phyloP scores from a whole-genome alignment of 2,113 vertebrate species.

The Gulo gulo region DNA sequence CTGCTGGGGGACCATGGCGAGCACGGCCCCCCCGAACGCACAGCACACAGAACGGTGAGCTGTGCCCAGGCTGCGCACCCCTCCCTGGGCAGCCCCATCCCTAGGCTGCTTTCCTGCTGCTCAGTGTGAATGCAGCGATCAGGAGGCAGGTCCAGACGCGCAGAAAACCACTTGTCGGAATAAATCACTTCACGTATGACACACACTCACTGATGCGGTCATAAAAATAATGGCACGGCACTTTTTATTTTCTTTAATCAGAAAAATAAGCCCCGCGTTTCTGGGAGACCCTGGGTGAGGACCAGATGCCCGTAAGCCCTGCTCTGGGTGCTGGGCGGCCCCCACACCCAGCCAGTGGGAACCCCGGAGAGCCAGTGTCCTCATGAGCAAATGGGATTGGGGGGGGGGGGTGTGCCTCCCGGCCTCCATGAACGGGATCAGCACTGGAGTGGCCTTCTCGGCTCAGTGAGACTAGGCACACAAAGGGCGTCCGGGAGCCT shows the following conservation, averaged over 20 bases:
- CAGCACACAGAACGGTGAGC: not conserved
- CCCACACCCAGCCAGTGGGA: not conserved
- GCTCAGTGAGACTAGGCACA: not conserved
- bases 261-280: slow-evolving; percentile 74
- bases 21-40: not conserved
- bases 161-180: slow-evolving; percentile 3
- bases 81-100: not conserved
- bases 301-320: not conserved
- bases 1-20: rapidly evolving
- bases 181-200: slow-evolving; percentile 59
- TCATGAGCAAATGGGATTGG: not conserved
- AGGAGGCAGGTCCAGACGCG: slow-evolving; percentile 59
- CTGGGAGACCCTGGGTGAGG: not conserved
- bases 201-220: slow-evolving; percentile 61
- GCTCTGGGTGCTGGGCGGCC: not conserved
- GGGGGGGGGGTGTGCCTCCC: not conserved
- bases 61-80: not conserved
- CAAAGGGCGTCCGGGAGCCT: not conserved
- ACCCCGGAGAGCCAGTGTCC: not conserved
- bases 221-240: slow-evolving; percentile 74
- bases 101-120: not conserved
- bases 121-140: slow-evolving; percentile 53
- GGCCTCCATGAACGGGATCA: not conserved
- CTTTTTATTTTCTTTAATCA: slow-evolving; percentile 79
- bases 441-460: not conserved